phyloP scores from a whole-genome alignment of 1,140 invertebrate genomes.

The Mercenaria mercenaria region DNA sequence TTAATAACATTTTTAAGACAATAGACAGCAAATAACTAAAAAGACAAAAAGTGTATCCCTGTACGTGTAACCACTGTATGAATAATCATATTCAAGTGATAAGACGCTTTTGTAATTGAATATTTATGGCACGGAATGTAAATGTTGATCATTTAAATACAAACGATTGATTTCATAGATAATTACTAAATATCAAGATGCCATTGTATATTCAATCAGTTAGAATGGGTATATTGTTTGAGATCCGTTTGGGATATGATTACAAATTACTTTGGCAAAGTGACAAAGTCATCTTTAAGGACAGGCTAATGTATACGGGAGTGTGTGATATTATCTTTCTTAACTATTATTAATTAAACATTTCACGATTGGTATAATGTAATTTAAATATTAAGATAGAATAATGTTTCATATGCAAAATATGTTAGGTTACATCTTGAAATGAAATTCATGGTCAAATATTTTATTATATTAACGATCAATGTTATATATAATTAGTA shows the following conservation, averaged over 20 bases:
- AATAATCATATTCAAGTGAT: too few species aligned
- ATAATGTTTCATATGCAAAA: background rate
- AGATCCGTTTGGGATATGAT: background rate
- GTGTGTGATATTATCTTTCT: background rate
- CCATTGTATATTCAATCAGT: background rate
- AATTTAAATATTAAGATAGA: background rate
- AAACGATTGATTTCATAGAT: background rate
- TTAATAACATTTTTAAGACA: too few species aligned
- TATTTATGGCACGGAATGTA: too few species aligned
- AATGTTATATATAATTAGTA: background rate
- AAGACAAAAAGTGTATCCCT: too few species aligned
- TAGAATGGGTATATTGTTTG: background rate
- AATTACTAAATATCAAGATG: background rate
- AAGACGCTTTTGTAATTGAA: too few species aligned
- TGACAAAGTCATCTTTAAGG: background rate
- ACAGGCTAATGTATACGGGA: background rate
- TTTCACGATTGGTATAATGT: background rate
- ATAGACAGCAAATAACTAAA: too few species aligned
- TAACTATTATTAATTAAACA: background rate
- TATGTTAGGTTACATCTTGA: background rate
- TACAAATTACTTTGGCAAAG: slow-evolving; percentile 1
- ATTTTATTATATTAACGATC: background rate
- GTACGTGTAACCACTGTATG: too few species aligned
- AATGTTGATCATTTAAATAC: background rate
- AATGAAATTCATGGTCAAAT: background rate